Conservation (phyloP, 2,797 vertebrate species). For the Tragelaphus oryx region DNA sequence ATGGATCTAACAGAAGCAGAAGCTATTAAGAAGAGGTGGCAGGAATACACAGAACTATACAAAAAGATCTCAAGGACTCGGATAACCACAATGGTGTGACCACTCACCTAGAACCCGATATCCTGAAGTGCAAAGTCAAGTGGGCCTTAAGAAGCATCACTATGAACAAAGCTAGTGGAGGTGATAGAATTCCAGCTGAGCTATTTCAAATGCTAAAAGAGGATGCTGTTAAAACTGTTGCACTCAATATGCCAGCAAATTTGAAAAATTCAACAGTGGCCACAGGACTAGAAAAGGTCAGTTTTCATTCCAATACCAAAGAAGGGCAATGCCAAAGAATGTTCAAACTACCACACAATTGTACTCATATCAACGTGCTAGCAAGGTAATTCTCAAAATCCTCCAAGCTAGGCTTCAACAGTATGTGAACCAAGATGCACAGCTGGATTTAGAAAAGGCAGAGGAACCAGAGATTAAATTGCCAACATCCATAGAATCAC, state of each 20-base stretch:
- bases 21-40: not conserved
- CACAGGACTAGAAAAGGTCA: not conserved
- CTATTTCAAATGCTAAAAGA: not conserved
- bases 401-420: not conserved
- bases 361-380: not conserved
- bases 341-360: not conserved
- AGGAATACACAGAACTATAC: not conserved
- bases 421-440: not conserved
- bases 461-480: not conserved
- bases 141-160: not conserved
- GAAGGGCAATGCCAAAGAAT: not conserved
- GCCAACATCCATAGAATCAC: not conserved
- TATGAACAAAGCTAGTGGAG: not conserved
- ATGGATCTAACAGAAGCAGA: not conserved
- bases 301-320: not conserved
- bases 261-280: not conserved
- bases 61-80: not conserved
- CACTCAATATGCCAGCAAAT: not conserved
- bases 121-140: not conserved
- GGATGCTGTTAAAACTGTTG: not conserved
- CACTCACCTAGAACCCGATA: not conserved
- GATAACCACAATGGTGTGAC: not conserved
- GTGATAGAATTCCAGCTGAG: not conserved
- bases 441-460: not conserved
- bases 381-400: not conserved